Percentiles rank a stretch among this genome's conserved stretches.
Evolutionary conservation across 2,113 vertebrate species (phyloP).

Genomic region (Heterocephalus glaber): DNA sequence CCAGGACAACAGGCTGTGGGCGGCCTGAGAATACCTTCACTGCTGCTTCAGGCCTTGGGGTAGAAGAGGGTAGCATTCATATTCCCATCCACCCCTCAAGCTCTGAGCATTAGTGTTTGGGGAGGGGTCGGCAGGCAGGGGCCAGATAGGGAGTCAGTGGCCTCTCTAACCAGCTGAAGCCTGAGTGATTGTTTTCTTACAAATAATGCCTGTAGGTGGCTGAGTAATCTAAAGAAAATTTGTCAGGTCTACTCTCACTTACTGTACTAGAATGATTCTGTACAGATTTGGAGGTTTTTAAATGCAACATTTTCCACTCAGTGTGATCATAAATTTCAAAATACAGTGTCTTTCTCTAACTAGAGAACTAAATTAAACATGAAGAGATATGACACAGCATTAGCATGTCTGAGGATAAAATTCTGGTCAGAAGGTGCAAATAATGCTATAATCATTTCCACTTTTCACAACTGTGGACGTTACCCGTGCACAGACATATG

Average conservation of each 20-base stretch:
- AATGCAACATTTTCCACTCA: constrained; percentile 72
- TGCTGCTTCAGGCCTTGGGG: constrained; percentile 69
- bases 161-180: constrained; percentile 87
- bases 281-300: constrained; percentile 78
- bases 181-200: constrained; percentile 88
- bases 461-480: not conserved
- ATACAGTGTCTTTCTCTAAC: constrained; percentile 27
- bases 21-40: constrained; percentile 79
- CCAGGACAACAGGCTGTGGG: constrained; percentile 81
- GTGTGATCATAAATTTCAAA: constrained; percentile 73
- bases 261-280: constrained; percentile 77
- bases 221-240: constrained; percentile 84
- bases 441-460: not conserved
- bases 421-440: constrained; percentile 51
- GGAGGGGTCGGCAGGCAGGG: constrained; percentile 80
- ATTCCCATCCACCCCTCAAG: constrained; percentile 85
- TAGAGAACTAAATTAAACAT: constrained; percentile 57
- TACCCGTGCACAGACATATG: not conserved
- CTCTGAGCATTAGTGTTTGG: constrained; percentile 84
- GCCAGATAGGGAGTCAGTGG: constrained; percentile 86
- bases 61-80: constrained; percentile 74
- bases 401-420: constrained; percentile 36
- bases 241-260: constrained; percentile 82
- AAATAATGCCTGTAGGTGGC: constrained; percentile 91
- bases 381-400: constrained; percentile 49